Conservation (phyloP, 2,888 invertebrate species). For the Cyclophora punctaria region DNA sequence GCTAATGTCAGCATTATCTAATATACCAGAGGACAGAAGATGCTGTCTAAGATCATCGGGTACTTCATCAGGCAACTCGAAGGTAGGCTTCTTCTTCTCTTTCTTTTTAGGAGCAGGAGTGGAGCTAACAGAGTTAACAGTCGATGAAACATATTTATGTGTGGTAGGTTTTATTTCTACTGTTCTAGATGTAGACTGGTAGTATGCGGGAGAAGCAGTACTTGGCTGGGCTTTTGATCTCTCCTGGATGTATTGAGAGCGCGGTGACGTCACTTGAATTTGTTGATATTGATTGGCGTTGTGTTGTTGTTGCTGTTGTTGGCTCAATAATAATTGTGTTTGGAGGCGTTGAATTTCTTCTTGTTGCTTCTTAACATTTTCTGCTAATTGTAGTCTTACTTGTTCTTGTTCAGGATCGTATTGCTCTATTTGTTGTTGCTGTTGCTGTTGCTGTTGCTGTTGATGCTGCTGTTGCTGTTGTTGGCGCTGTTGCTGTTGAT, state of each 20-base stretch:
- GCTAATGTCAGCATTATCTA: constrained; percentile 91
- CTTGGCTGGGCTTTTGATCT: constrained; percentile 52
- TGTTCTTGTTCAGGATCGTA: constrained; percentile 57
- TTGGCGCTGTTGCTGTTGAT: constrained; percentile 32
- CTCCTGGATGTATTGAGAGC: constrained; percentile 57
- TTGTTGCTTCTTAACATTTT: constrained; percentile 69
- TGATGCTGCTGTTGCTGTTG: constrained; percentile 39
- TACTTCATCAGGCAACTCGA: constrained; percentile 88
- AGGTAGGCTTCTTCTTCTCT: constrained; percentile 69
- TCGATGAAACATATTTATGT: constrained; percentile 65
- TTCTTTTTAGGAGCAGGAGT: constrained; percentile 61
- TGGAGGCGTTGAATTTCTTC: constrained; percentile 71
- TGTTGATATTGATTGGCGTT: constrained; percentile 43
- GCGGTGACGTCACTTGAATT: constrained; percentile 46
- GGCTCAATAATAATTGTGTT: constrained; percentile 49
- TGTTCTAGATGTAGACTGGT: constrained; percentile 59
- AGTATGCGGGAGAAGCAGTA: constrained; percentile 48
- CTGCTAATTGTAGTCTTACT: constrained; percentile 55
- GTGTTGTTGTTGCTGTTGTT: constrained; percentile 46
- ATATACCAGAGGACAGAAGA: constrained; percentile 87
- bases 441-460: constrained; percentile 29
- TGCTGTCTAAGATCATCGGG: constrained; percentile 90
- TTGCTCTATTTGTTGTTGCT: constrained; percentile 53
- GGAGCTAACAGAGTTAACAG: constrained; percentile 61
- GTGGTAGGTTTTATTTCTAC: constrained; percentile 69